phyloP scores from a whole-genome alignment of 2,113 vertebrate species.

The Centropristis striata region DNA sequence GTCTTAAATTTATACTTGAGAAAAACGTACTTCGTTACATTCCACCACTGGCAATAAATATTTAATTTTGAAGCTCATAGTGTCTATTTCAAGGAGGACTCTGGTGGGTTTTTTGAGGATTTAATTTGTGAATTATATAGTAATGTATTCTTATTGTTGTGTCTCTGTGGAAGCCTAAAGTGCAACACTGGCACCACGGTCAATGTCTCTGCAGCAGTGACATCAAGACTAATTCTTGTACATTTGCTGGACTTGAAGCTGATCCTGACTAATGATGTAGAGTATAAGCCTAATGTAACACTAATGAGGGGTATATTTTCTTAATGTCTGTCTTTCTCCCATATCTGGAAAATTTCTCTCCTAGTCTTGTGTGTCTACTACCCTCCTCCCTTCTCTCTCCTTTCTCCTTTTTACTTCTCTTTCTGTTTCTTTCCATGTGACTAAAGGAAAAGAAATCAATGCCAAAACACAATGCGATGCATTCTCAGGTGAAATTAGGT shows the following conservation, averaged over 20 bases:
- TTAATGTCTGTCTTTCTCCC: not conserved
- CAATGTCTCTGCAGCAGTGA: slow-evolving; percentile 9
- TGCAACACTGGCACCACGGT: not conserved
- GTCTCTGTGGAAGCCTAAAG: not conserved
- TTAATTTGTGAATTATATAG: not conserved
- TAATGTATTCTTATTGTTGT: not conserved
- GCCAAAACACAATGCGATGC: slow-evolving; percentile 9
- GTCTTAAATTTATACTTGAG: too few relatives aligned
- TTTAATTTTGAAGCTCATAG: not conserved
- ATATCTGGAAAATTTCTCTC: not conserved
- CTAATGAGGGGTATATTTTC: slow-evolving; percentile 35
- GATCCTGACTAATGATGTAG: slow-evolving; percentile 43
- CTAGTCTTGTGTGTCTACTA: not conserved
- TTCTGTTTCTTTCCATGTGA: not conserved
- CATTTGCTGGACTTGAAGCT: slow-evolving; percentile 20
- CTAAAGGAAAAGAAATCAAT: slow-evolving; percentile 21
- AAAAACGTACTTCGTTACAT: too few relatives aligned
- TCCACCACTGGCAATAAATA: not conserved
- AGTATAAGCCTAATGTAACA: slow-evolving; percentile 30
- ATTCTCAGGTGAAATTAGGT: slow-evolving; percentile 59
- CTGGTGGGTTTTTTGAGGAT: not conserved
- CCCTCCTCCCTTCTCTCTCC: too few relatives aligned
- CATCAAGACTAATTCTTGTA: slow-evolving; percentile 21
- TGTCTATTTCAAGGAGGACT: not conserved
- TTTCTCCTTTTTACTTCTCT: not conserved